Base-by-base conservation (phyloP, 2,113 vertebrate species). In the Limanda limanda region DNA sequence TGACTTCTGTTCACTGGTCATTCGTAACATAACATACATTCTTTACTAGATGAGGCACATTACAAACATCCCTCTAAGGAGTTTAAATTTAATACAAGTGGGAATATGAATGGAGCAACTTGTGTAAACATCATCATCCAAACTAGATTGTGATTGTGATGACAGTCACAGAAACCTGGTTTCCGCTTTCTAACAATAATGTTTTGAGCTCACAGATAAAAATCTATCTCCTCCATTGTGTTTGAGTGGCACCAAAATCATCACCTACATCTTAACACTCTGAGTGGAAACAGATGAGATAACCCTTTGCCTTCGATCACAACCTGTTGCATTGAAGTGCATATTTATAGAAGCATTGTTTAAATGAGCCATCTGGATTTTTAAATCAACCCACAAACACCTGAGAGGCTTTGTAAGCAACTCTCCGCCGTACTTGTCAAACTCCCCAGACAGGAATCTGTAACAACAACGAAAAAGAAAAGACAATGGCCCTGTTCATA, bases 371-470 rank as follows among this genome's bases (percentile, higher is more conserved):
- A 23, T 45, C 1, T n/a, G 21, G 59, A 23, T 76, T 4, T 74
- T 23, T n/a, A 11, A 7, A 55, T 71, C 40, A 58, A n/a, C 10
- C 40, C 0, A 47, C 47, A 56, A 31, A 47, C 55, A 68, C 51
- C 58, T 60, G 58, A 55, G 35, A 20, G 4, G 27, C 14, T 7
- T 20, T 55, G 7, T 9, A 55, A 47, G 8, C 55, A 71, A 0
- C 8, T 5, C 47, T 40, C 7, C 37, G 57, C 23, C 10, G 48
- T 45, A 79, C 69, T 27, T 12, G 78, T 72, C 59, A 68, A 72
- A 88, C 86, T 85, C 62, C 78, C 72, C 76, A 31, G 59, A 80
- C 88, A 64, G 64, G 72, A 86, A 88, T 20, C 52, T 60, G 40
- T 13, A 61, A 76, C 69, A 58, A 74, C 69, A n/a, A 20, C 1